phyloP scores from a whole-genome alignment of 2,888 invertebrate genomes.

The Ornithoptera alexandrae region DNA sequence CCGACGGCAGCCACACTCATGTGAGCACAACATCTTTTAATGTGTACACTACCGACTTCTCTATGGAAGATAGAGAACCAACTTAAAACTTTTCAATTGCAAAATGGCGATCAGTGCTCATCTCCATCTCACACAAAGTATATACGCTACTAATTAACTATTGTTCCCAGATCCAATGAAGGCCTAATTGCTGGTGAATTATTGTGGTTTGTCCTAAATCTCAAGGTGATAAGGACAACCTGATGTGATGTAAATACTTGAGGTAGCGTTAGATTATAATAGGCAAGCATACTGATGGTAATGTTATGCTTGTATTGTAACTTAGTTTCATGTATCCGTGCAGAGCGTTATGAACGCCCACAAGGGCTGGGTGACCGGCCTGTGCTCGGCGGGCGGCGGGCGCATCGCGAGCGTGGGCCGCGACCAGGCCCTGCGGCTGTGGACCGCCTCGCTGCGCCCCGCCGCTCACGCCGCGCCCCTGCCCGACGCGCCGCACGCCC shows the following conservation, averaged over 20 bases:
- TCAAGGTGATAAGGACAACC: too few relatives aligned
- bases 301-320: too few relatives aligned
- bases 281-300: background rate
- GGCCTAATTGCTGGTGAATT: too few relatives aligned
- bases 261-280: background rate
- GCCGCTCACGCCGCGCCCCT: constrained; percentile 62
- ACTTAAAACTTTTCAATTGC: too few relatives aligned
- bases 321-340: background rate
- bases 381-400: constrained; percentile 62
- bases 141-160: too few relatives aligned
- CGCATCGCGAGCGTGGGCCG: constrained; percentile 87
- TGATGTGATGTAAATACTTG: too few relatives aligned
- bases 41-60: too few relatives aligned
- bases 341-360: constrained; percentile 88
- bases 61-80: too few relatives aligned
- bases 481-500: constrained; percentile 82
- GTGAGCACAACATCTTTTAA: constrained; percentile 41
- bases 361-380: constrained; percentile 92
- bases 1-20: constrained; percentile 78
- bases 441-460: constrained; percentile 83
- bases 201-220: too few relatives aligned
- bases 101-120: too few relatives aligned
- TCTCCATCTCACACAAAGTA: too few relatives aligned
- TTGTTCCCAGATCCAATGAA: too few relatives aligned
- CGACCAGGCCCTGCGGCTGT: constrained; percentile 86